phyloP scores from a whole-genome alignment of 2,888 invertebrate species.

The Chymomyza caudatula region DNA sequence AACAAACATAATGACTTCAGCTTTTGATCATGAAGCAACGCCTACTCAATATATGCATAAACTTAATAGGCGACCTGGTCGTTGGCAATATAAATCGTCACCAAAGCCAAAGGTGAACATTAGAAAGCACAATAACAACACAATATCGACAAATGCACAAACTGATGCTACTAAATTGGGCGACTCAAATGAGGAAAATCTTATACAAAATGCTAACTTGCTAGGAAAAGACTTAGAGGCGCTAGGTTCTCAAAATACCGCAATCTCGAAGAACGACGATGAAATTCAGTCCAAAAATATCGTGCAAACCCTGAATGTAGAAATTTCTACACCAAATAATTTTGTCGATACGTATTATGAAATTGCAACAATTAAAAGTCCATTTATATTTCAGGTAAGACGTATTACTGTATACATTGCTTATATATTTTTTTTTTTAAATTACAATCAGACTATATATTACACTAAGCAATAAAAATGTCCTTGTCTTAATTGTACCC shows the following conservation, averaged over 20 bases:
- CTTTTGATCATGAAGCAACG: conserved; percentile 79
- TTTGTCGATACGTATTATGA: conserved; percentile 92
- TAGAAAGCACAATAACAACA: conserved; percentile 83
- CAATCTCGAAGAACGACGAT: conserved; percentile 80
- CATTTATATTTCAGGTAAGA: conserved; percentile 91
- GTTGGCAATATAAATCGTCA: conserved; percentile 95
- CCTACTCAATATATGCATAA: conserved; percentile 89
- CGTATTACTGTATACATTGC: too few species aligned
- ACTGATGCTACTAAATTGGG: conserved; percentile 53
- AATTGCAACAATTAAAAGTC: conserved; percentile 93
- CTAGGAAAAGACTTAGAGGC: conserved; percentile 82
- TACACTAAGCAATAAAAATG: too few species aligned
- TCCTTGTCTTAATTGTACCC: too few species aligned
- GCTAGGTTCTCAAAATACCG: conserved; percentile 82
- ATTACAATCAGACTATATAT: too few species aligned
- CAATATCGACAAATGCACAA: conserved; percentile 70
- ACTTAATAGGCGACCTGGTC: conserved; percentile 87
- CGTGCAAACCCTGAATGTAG: conserved; percentile 90
- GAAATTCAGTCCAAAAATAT: conserved; percentile 77
- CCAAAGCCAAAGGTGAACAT: conserved; percentile 91
- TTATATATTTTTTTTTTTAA: background rate
- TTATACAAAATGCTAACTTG: conserved; percentile 49
- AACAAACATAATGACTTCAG: background rate
- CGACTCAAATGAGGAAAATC: conserved; percentile 78
- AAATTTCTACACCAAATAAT: conserved; percentile 92